These are phyloP conservation scores for Spialia ferax DNA, from an alignment of 2,888 invertebrate species.

Conservation along the genomic window DNA sequence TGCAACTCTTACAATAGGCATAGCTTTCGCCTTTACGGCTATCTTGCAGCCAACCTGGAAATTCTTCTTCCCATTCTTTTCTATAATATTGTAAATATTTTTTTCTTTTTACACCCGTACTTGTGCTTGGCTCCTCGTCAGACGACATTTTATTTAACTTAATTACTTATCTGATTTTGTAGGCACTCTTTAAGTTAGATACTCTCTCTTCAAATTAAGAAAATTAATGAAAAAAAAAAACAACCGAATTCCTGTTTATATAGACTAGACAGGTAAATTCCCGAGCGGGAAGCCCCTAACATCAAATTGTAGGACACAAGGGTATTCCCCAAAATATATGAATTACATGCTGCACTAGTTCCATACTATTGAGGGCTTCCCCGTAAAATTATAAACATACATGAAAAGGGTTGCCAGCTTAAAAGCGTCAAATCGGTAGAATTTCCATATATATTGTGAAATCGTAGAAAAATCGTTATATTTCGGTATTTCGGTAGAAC, in stretches of 20 bases:
- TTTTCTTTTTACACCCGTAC: slow-evolving; percentile 41
- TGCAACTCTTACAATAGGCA: slow-evolving; percentile 43
- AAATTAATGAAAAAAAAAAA: slow-evolving; percentile 16
- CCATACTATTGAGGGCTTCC: neutral
- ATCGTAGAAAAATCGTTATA: slow-evolving; percentile 12
- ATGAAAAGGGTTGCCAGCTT: neutral
- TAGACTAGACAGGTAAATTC: slow-evolving; percentile 17
- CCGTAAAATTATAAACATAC: neutral
- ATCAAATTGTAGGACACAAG: neutral
- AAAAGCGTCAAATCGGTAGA: slow-evolving; percentile 7
- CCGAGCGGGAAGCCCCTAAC: slow-evolving; percentile 17
- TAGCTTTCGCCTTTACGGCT: slow-evolving; percentile 43
- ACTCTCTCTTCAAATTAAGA: slow-evolving; percentile 1
- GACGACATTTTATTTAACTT: slow-evolving; percentile 26
- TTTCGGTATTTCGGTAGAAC: slow-evolving; percentile 22
- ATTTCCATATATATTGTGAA: slow-evolving; percentile 10
- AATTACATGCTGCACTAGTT: neutral
- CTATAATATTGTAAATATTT: slow-evolving; percentile 43
- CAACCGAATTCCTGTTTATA: slow-evolving; percentile 22
- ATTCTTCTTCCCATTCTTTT: slow-evolving; percentile 44
- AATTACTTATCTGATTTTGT: neutral
- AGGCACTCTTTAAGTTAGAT: neutral
- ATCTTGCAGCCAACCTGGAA: slow-evolving; percentile 36
- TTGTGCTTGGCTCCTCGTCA: slow-evolving; percentile 38
- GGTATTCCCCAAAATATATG: neutral